Evolutionary conservation across 2,888 invertebrate species (phyloP).

Genomic region (Trissolcus japonicus): DNA sequence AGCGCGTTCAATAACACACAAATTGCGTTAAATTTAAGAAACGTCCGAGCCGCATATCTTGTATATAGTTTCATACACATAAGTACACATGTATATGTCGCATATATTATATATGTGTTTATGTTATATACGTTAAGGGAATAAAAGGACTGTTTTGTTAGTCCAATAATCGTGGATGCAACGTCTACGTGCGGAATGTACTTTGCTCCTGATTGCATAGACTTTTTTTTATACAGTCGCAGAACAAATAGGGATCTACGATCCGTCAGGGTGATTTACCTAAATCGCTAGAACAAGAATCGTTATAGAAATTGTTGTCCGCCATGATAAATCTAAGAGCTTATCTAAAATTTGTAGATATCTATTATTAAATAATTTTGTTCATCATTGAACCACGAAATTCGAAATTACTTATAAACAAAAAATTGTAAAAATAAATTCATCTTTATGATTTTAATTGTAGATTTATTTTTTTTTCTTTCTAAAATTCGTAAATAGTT

Average conservation of each 20-base stretch:
- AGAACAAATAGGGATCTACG: not conserved
- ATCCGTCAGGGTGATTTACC: not conserved
- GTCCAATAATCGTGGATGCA: constrained; percentile 44
- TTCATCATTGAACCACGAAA: no score
- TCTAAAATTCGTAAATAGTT: no score
- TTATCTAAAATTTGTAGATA: no score
- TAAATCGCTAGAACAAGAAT: not conserved
- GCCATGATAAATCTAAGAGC: no score
- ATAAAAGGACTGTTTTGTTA: constrained; percentile 17
- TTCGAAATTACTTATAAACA: no score
- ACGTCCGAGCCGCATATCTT: constrained; percentile 41
- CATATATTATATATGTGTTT: constrained; percentile 38
- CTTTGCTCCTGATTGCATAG: constrained; percentile 13
- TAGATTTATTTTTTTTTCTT: no score
- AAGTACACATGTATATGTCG: constrained; percentile 27
- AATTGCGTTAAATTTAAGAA: constrained; percentile 30
- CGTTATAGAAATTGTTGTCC: not conserved
- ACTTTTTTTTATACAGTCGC: constrained; percentile 13
- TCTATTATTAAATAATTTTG: no score
- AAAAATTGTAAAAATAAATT: no score
- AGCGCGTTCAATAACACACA: constrained; percentile 39
- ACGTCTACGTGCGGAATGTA: constrained; percentile 30
- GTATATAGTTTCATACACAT: constrained; percentile 38
- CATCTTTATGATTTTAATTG: no score
- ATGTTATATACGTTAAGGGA: constrained; percentile 40